Base-by-base conservation (phyloP, 2,888 invertebrate species). In the Synergus gifuensis region DNA sequence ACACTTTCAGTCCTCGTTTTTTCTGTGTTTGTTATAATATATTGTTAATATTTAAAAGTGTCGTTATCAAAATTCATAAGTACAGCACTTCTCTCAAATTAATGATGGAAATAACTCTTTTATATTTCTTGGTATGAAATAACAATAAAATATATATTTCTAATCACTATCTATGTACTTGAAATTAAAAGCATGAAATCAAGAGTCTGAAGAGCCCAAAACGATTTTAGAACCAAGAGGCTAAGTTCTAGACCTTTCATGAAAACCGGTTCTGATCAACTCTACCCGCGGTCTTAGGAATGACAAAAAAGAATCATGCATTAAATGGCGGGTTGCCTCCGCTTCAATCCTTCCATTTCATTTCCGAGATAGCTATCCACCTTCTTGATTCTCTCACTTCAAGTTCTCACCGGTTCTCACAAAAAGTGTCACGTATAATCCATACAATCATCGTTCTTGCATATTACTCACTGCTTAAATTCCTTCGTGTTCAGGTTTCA, bases 381-480 rank as follows among this genome's bases (percentile, higher is more conserved):
- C 36, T 28, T 49, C 73, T 69, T 73, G 54, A 73, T 36, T 69
- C 54, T 54, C 1, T 44, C 16, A 28, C 49, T 14, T 49, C 9
- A 22, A 16, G 11, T 49, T 11, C 14, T 14, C n/a, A 64, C 22
- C 3, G 28, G 28, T 28, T 28, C 28, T 28, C 28, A 28, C 28
- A 49, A 67, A 46, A 60, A 60, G 22, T 54, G 66, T 44, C 66
- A 67, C 66, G 2, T 18, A n/a, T 42, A 9, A 28, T 44, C 14
- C 62, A 62, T 12, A 11, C 22, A 67, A 12, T 46, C 5, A 46
- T 66, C 18, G 44, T 1, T 22, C 12, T 16, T 46, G 36, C 16
- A 28, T 36, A 28, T 28, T 54, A 87, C 86, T 87, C 83, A 87
- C 87, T 84, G 62, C 64, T 60, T 36, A 66, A 83, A 82, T 49